Conservation (phyloP, 2,113 vertebrate species). For the Protobothrops flavoviridis region DNA sequence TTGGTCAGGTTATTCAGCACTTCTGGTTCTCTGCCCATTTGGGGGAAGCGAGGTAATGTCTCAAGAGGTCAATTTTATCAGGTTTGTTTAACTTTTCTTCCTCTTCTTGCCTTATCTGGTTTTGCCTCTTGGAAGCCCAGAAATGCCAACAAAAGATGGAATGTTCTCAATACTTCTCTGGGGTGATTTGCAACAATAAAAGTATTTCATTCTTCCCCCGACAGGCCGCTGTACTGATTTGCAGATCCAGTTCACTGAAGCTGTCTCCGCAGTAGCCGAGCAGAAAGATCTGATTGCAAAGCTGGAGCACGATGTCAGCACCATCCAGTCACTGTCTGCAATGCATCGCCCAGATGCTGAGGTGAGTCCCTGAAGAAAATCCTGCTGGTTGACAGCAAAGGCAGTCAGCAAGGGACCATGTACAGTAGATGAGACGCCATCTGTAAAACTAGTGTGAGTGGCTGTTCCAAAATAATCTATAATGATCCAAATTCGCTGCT, state of each 20-base stretch:
- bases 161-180: neutral
- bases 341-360: constrained; percentile 83
- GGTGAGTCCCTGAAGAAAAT: constrained; percentile 58
- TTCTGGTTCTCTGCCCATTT: neutral
- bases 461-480: neutral
- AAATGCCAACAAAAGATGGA: neutral
- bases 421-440: neutral
- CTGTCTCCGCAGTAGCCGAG: constrained; percentile 71
- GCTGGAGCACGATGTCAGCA: constrained; percentile 93
- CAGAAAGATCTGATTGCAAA: constrained; percentile 91
- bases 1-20: neutral
- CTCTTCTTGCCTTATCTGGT: neutral
- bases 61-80: neutral
- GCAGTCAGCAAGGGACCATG: neutral
- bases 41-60: neutral
- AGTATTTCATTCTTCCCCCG: neutral
- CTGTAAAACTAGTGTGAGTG: neutral
- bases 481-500: neutral
- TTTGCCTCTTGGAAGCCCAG: neutral
- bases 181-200: neutral
- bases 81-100: neutral
- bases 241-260: constrained; percentile 82
- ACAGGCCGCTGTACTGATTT: constrained; percentile 85
- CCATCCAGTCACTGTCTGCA: constrained; percentile 82
- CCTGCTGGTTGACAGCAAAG: neutral